Conservation (phyloP, 2,113 vertebrate genomes). For the Hippolais icterina region DNA sequence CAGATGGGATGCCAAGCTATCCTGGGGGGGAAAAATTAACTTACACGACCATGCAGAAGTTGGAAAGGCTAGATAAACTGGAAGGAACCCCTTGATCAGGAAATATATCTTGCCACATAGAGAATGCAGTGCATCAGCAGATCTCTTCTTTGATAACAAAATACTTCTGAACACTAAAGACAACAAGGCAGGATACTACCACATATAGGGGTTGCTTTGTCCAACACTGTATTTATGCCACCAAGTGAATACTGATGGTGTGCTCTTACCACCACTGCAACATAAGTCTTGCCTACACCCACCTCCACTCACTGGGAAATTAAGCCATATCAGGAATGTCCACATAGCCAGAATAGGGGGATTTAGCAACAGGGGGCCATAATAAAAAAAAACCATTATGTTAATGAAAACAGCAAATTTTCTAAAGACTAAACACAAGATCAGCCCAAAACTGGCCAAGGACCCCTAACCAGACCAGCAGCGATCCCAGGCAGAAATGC, state of each 20-base stretch:
- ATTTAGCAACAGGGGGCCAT: background rate
- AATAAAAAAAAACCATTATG: background rate
- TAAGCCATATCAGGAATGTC: background rate
- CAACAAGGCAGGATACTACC: background rate
- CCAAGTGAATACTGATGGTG: background rate
- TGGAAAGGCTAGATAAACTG: background rate
- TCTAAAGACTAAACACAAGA: background rate
- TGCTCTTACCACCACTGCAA: background rate
- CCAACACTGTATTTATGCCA: background rate
- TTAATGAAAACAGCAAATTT: background rate
- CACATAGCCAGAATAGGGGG: background rate
- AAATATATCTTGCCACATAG: background rate
- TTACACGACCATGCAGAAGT: accelerated
- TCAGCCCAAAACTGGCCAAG: background rate
- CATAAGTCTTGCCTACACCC: accelerated
- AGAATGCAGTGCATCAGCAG: background rate
- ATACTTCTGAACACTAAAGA: background rate
- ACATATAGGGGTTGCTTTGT: background rate
- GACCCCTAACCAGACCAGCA: background rate
- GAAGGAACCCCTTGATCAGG: background rate
- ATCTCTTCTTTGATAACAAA: background rate
- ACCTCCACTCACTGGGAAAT: background rate
- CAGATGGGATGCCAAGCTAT: accelerated
- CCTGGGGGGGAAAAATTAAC: background rate
- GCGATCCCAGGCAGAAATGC: background rate